Base-by-base conservation (phyloP, 53 echinoderm and acorn worm genomes). In the Stichopus horrens region DNA sequence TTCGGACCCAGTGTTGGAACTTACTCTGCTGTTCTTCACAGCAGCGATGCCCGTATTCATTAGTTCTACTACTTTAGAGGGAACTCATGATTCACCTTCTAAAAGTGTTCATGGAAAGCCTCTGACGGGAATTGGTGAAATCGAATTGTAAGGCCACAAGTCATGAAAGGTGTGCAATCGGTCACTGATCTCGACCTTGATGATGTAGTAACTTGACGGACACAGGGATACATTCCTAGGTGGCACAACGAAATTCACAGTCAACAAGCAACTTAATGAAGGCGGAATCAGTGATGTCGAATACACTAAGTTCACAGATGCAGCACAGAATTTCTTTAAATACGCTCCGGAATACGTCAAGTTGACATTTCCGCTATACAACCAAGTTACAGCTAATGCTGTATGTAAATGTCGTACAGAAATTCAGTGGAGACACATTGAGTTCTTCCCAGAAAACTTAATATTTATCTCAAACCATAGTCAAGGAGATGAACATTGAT, bases 1-100 rank as follows among this genome's bases (percentile, higher is more conserved):
- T 75, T 75, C 75, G 19, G n/a, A 75, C 75, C 75, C 22, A 14
- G n/a, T 75, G 75, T 75, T 75, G 19, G 75, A 75, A 75, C 75
- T 9, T 75, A 21, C 19, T 75, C 75, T 75, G 75, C 75, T 75
- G 10, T 20, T 75, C 75, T 20, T 18, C 19, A 20, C 75, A 75
- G 75, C 75, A 75, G 75, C 75, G 19, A 75, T 75, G 75, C 21
- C 75, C 75, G 5, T 75, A 20, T 20, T 75, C 6, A 16, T 0
- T 18, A 75, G 75, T 75, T 75, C 37, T 63, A 16, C 63, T 9
- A 16, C 63, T 63, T 13, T 16, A 7, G 63, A 63, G 63, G 63
- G 63, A 9, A 63, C 63, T 9, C 7, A 63, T 21, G 19, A 75
- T 75, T 19, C 0, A 75, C 75, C 0, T 75, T 20, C 75, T 75